A percentile compares a stretch with the other conserved stretches of the same genome.
Evolutionary conservation across 30 jellyfish, hydroid and myxozoan genomes (phyloP).

Genomic region (Nemopilema nomurai): DNA sequence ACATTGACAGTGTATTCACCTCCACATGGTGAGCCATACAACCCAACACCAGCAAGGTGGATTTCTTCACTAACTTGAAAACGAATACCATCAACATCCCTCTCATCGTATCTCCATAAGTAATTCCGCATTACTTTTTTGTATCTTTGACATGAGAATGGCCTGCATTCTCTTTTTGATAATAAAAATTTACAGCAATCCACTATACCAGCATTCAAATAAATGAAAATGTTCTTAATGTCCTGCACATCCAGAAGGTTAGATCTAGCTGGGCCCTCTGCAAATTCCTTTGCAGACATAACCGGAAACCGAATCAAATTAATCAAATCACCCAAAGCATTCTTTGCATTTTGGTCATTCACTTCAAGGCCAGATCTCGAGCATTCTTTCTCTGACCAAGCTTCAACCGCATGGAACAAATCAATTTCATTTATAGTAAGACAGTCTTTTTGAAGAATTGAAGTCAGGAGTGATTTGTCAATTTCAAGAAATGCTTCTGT

Average conservation of each 20-base stretch:
- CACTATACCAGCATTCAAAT: constrained; percentile 78
- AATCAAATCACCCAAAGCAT: constrained; percentile 64
- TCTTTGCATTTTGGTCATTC: constrained; percentile 52
- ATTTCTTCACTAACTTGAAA: constrained; percentile 88
- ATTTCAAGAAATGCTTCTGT: constrained; percentile 81
- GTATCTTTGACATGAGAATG: constrained; percentile 80
- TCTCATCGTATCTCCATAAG: constrained; percentile 96
- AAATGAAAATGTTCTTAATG: constrained; percentile 72
- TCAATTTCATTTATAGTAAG: constrained; percentile 80
- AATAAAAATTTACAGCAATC: constrained; percentile 59
- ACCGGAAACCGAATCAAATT: constrained; percentile 87
- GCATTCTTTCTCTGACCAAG: constrained; percentile 93
- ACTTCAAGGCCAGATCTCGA: constrained; percentile 51
- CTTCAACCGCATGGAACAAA: constrained; percentile 75
- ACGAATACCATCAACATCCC: constrained; percentile 86
- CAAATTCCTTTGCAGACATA: constrained; percentile 97
- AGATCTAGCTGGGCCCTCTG: constrained; percentile 97
- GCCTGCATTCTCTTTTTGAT: constrained; percentile 61
- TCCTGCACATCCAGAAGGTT: constrained; percentile 86
- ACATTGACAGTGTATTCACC: constrained; percentile 85
- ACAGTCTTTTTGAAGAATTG: constrained; percentile 63
- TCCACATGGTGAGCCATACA: constrained; percentile 98
- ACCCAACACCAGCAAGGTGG: constrained; percentile 87
- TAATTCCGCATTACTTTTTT: constrained; percentile 82
- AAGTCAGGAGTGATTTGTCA: constrained; percentile 54